These are phyloP conservation scores for Eupithecia exiguata DNA, from an alignment of 2,888 invertebrate genomes.

Conservation along the genomic window DNA sequence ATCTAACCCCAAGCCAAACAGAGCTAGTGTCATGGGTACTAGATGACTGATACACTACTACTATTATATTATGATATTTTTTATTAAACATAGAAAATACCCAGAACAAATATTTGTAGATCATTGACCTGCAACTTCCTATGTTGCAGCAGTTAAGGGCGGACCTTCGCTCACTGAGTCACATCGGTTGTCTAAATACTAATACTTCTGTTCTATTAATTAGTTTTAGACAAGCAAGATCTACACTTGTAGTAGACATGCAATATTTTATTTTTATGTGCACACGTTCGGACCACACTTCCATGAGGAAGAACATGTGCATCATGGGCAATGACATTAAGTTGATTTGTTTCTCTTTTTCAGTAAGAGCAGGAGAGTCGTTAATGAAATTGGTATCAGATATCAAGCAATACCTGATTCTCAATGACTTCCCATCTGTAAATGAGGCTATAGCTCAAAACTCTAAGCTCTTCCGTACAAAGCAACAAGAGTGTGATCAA, in stretches of 20 bases:
- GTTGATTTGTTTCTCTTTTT: conserved; percentile 51
- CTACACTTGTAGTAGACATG: background rate
- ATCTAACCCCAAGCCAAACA: too few species aligned
- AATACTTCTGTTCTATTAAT: background rate
- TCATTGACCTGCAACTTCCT: too few species aligned
- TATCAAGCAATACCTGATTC: conserved; percentile 98
- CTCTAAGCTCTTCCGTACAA: conserved; percentile 93
- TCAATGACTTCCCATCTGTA: conserved; percentile 99
- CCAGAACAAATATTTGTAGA: too few species aligned
- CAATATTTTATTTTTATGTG: background rate
- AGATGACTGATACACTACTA: too few species aligned
- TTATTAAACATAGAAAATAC: too few species aligned
- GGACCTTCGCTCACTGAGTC: too few species aligned
- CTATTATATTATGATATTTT: too few species aligned
- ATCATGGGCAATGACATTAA: background rate
- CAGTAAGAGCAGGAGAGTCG: conserved; percentile 97
- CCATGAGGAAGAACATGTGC: background rate
- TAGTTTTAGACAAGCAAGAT: background rate
- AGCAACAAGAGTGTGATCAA: conserved; percentile 96
- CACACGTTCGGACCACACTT: background rate
- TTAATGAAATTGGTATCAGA: conserved; percentile 98
- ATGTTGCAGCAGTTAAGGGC: too few species aligned
- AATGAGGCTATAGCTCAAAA: conserved; percentile 98
- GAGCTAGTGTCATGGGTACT: too few species aligned
- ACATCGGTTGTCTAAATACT: too few species aligned